Percentiles rank a stretch among this genome's conserved stretches.
Conservation (phyloP, 2,797 vertebrate genomes). For the Poecilia wingei region DNA sequence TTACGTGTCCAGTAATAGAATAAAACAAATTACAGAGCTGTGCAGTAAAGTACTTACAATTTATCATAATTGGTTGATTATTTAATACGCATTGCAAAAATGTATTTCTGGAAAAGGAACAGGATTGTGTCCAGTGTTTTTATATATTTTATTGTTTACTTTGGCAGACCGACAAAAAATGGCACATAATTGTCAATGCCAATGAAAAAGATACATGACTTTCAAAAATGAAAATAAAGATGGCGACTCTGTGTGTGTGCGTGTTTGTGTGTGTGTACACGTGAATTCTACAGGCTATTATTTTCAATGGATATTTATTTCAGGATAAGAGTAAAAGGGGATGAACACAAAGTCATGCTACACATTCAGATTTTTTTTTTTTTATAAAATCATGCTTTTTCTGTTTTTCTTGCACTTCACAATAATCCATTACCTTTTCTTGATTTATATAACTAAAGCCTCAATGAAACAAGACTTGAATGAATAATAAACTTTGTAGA, state of each 20-base stretch:
- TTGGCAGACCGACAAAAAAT: not conserved
- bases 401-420: not conserved
- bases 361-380: not conserved
- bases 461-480: not conserved
- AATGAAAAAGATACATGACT: not conserved
- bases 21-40: not conserved
- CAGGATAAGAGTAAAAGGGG: not conserved
- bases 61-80: not conserved
- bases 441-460: not conserved
- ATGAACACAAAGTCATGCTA: not conserved
- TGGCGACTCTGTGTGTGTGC: not conserved
- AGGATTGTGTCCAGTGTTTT: not conserved
- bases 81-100: not conserved
- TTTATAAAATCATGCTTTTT: not conserved
- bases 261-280: not conserved
- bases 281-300: not conserved
- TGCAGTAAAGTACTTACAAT: not conserved
- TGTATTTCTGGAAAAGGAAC: not conserved
- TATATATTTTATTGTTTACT: not conserved
- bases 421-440: not conserved
- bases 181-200: not conserved
- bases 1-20: not conserved
- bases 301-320: not conserved
- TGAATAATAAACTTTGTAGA: not conserved
- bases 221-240: not conserved